Evolutionary conservation across 2,888 invertebrate genomes (phyloP).

Genomic region (Macrophya alboannulata): DNA sequence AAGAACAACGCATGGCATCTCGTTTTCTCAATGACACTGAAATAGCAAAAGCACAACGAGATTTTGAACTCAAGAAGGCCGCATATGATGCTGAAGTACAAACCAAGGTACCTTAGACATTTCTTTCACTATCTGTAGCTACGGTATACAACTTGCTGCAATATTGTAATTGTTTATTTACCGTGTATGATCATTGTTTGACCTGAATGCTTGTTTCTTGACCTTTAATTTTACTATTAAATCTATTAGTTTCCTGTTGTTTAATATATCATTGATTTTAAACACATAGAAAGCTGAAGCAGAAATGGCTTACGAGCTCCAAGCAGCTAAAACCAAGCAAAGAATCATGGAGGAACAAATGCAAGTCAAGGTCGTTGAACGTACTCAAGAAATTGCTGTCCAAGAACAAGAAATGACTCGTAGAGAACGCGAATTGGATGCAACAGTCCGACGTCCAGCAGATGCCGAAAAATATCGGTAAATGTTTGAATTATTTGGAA

Average conservation of each 20-base stretch:
- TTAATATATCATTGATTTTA: background rate
- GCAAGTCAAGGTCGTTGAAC: constrained; percentile 96
- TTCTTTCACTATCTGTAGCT: constrained; percentile 51
- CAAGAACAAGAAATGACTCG: constrained; percentile 98
- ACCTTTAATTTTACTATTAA: constrained; percentile 38
- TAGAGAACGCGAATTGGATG: constrained; percentile 95
- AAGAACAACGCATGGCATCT: constrained; percentile 97
- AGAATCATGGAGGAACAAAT: constrained; percentile 98
- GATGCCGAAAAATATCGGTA: constrained; percentile 94
- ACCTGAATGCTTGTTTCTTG: constrained; percentile 2
- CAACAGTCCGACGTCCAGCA: constrained; percentile 95
- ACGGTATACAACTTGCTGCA: background rate
- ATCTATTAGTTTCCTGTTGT: constrained; percentile 19
- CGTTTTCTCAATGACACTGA: constrained; percentile 97
- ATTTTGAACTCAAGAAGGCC: constrained; percentile 98
- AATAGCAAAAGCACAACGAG: constrained; percentile 97
- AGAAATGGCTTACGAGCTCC: constrained; percentile 95
- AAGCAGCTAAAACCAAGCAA: constrained; percentile 98
- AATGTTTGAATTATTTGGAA: constrained; percentile 29
- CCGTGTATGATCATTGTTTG: too few species aligned
- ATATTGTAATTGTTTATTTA: too few species aligned
- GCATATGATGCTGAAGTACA: constrained; percentile 98
- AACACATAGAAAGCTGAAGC: constrained; percentile 89
- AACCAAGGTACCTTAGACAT: constrained; percentile 86
- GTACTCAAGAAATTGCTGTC: constrained; percentile 95